Evolutionary conservation across 2,888 invertebrate species (phyloP).

Genomic region (Euzetes globulus): DNA sequence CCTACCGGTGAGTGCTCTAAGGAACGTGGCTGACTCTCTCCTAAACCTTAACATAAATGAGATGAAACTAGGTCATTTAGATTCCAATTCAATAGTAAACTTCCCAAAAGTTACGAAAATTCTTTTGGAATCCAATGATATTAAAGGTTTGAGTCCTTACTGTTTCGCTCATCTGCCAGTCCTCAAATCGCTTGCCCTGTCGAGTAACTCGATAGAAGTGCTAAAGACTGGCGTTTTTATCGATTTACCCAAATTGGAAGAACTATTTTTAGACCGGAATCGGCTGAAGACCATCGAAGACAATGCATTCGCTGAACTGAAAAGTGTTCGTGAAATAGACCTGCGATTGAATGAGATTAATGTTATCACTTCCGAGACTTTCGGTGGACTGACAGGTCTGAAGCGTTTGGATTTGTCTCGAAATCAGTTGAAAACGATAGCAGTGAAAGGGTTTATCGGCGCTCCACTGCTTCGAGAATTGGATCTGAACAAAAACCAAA

Average conservation of each 20-base stretch:
- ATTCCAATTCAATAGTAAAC: background rate
- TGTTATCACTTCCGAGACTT: background rate
- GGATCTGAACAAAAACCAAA: slow-evolving; percentile 14
- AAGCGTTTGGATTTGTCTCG: slow-evolving; percentile 17
- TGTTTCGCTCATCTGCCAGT: background rate
- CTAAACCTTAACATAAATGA: background rate
- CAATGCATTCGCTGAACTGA: slow-evolving; percentile 18
- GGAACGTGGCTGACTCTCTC: background rate
- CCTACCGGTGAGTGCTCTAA: slow-evolving; percentile 10
- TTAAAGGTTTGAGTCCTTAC: background rate
- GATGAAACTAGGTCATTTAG: background rate
- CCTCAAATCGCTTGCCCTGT: background rate
- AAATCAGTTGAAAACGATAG: slow-evolving; percentile 6
- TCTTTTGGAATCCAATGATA: slow-evolving; percentile 2
- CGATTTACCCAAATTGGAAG: background rate
- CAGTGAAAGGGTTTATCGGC: background rate
- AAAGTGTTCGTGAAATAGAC: slow-evolving; percentile 3
- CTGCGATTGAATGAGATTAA: slow-evolving; percentile 6
- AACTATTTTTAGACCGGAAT: slow-evolving; percentile 22
- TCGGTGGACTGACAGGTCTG: background rate
- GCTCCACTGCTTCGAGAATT: slow-evolving; percentile 13
- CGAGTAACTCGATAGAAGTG: slow-evolving; percentile 9
- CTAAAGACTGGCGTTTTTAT: background rate
- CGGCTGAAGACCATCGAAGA: slow-evolving; percentile 13
- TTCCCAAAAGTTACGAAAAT: background rate